These are phyloP conservation scores for Scotopteryx bipunctaria DNA, from an alignment of 2,888 invertebrate species.

Conservation along the genomic window DNA sequence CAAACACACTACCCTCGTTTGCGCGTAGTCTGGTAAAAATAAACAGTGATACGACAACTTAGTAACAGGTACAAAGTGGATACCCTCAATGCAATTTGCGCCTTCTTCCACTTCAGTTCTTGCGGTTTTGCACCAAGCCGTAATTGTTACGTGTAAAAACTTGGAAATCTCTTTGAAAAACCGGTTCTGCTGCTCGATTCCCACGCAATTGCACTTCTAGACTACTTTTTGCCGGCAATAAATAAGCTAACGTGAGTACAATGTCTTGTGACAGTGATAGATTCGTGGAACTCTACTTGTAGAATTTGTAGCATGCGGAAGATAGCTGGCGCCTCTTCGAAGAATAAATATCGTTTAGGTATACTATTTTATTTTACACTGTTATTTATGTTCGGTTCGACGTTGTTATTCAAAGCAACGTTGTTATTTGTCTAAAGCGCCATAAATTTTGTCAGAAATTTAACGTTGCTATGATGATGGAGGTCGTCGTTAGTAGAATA, in stretches of 20 bases:
- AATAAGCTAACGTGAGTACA: conserved; percentile 6
- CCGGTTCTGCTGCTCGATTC: conserved; percentile 29
- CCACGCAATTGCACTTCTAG: conserved; percentile 31
- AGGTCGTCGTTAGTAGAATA: no score
- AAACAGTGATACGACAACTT: no score
- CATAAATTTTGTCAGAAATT: no score
- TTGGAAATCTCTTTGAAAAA: conserved; percentile 24
- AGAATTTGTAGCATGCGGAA: conserved; percentile 9
- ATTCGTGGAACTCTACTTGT: conserved; percentile 4
- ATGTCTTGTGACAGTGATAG: conserved; percentile 15
- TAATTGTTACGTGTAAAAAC: conserved; percentile 22
- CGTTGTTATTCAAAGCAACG: no score
- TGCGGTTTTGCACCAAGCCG: neutral
- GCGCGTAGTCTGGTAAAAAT: no score
- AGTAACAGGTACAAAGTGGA: no score
- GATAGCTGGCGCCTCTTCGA: conserved; percentile 7
- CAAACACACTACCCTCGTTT: no score
- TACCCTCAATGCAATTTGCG: neutral
- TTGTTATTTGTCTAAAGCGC: no score
- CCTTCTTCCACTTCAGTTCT: neutral
- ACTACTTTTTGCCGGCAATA: conserved; percentile 13
- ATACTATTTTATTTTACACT: no score
- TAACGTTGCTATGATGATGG: no score
- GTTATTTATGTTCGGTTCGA: no score
- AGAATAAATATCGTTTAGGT: neutral